A percentile compares a stretch with the other conserved stretches of the same genome.
Evolutionary conservation across 2,797 vertebrate genomes (phyloP).

Genomic region (Galagoides demidoff): DNA sequence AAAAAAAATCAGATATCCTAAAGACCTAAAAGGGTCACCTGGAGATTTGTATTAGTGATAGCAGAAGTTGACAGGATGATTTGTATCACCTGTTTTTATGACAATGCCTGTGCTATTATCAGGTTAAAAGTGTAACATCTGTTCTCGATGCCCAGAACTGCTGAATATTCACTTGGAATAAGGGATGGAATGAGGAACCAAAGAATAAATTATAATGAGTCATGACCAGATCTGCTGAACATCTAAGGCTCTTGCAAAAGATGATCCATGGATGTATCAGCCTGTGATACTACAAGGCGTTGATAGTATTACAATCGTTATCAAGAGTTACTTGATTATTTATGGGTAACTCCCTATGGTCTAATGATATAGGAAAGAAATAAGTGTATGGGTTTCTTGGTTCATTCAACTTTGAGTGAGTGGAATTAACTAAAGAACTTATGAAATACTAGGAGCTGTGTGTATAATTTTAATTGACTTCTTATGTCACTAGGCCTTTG

Average conservation of each 20-base stretch:
- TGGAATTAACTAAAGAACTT: conserved; percentile 26
- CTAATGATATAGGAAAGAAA: not conserved
- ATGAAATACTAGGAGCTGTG: not conserved
- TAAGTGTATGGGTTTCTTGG: not conserved
- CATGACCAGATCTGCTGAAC: not conserved
- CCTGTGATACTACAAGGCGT: not conserved
- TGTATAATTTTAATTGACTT: conserved; percentile 30
- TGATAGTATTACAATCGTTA: not conserved
- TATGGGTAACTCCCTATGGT: not conserved
- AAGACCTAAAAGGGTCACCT: not conserved
- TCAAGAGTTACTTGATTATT: not conserved
- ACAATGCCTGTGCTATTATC: not conserved
- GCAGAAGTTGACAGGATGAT: not conserved
- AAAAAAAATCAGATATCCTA: not conserved
- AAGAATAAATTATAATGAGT: not conserved
- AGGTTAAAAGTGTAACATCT: not conserved
- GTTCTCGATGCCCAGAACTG: not conserved
- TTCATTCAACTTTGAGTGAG: not conserved
- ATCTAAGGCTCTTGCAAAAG: not conserved
- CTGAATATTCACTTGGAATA: not conserved
- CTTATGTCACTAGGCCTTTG: not conserved
- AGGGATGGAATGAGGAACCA: not conserved
- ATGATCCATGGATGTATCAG: not conserved
- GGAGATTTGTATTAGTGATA: not conserved
- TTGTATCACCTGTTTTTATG: not conserved